Percentiles rank a stretch among this genome's conserved stretches.
phyloP scores from a whole-genome alignment of 1,140 invertebrate species.

The Drosophila baimaii region DNA sequence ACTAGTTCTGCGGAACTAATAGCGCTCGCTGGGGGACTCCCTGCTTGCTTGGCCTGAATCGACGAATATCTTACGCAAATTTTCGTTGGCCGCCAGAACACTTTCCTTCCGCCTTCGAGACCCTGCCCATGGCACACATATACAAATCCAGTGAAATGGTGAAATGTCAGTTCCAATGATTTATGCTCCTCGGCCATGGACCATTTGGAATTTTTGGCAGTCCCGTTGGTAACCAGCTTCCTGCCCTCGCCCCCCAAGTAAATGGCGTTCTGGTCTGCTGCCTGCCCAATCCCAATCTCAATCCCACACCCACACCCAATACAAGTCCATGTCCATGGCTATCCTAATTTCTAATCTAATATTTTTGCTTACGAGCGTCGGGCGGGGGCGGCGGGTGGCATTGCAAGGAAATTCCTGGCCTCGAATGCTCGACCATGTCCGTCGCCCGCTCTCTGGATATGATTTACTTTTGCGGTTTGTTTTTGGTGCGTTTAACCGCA shows the following conservation, averaged over 20 bases:
- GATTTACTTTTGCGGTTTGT: constrained; percentile 82
- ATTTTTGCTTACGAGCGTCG: constrained; percentile 68
- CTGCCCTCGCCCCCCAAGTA: constrained; percentile 27
- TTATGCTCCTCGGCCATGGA: constrained; percentile 77
- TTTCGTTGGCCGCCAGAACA: constrained; percentile 5
- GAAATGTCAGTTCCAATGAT: constrained; percentile 83
- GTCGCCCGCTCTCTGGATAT: constrained; percentile 72
- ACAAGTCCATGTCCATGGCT: constrained; percentile 53
- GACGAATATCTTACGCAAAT: constrained; percentile 41
- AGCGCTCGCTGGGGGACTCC: constrained; percentile 9
- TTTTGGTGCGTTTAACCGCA: constrained; percentile 83
- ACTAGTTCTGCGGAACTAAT: constrained; percentile 21
- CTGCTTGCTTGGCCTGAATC: constrained; percentile 4
- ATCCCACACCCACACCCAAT: constrained; percentile 10
- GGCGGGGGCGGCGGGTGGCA: background rate
- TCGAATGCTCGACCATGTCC: constrained; percentile 64
- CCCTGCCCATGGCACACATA: constrained; percentile 30
- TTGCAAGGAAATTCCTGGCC: constrained; percentile 49
- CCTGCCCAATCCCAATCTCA: constrained; percentile 27
- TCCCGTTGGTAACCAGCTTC: constrained; percentile 52
- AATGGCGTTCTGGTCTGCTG: constrained; percentile 73
- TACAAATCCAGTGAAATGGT: constrained; percentile 78
- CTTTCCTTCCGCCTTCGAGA: constrained; percentile 14
- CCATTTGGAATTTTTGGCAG: constrained; percentile 75
- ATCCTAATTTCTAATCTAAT: constrained; percentile 83